Evolutionary conservation across 2,888 invertebrate genomes (phyloP), one percentile per base, ranked within the genome.

Genomic region (Glomeris marginata): DNA sequence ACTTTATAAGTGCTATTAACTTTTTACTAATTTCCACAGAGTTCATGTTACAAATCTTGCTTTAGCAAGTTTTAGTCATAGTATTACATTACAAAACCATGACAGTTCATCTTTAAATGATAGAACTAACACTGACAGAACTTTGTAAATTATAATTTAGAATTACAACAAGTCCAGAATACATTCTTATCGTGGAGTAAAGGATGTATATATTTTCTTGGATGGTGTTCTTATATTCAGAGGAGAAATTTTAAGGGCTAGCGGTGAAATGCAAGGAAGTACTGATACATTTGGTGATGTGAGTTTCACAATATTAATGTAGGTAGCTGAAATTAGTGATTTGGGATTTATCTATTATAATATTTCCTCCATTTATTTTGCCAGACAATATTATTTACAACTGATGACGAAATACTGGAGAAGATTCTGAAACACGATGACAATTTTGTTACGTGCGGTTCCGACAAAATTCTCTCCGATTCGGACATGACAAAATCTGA

Each of bases 151-250:
- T 16, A 3, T 38, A 44, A 28, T 18, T 21, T 18, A 52, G 86
- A 87, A 87, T 65, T 87, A 88, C 66, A 86, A 86, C 66, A 86
- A 86, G 66, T 86, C 86, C 1, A 72, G 87, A 53, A 85, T 86
- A 58, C 81, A 87, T 66, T 83, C 85, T 0, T 77, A 78, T 51
- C 74, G 85, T 52, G 87, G 87, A 43, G 81, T 78, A 5, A 77
- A 76, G 58, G 72, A 82, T 59, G 69, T 85, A 11, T 74, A 77
- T 53, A 77, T 87, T 28, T 73, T 71, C 53, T 64, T 86, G 50
- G 83, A 86, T 63, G 76, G 76, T 15, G 65, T 66, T 44, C 64
- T 74, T 33, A 79, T 87, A 62, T 87, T 87, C 66, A 74, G 76
- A 58, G 87, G 87, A 1, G 86, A 87, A 68, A 82, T 87, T 49